Evolutionary conservation across 2,888 invertebrate genomes (phyloP).

Genomic region (Caenorhabditis doughertyi): DNA sequence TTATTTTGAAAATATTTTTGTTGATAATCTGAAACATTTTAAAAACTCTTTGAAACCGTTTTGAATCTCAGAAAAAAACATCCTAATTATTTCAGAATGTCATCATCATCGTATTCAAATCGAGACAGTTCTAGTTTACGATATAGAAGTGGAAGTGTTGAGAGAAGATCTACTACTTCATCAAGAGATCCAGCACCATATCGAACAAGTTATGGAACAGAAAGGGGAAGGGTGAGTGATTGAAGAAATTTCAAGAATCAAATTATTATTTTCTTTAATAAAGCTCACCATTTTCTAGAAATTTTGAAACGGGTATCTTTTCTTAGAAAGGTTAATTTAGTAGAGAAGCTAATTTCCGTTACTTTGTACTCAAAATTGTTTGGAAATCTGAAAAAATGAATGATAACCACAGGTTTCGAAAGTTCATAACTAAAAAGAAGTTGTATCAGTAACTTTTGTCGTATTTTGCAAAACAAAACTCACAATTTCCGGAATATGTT

Average conservation of each 20-base stretch:
- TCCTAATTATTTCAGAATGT: conserved; percentile 15
- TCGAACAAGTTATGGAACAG: conserved; percentile 48
- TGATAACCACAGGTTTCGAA: no score
- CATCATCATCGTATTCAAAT: conserved; percentile 35
- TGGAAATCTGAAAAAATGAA: no score
- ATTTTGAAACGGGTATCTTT: not conserved
- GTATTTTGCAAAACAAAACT: no score
- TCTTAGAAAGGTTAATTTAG: no score
- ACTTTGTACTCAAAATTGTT: no score
- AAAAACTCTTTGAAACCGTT: no score
- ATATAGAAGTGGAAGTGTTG: conserved; percentile 54
- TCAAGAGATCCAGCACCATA: conserved; percentile 53
- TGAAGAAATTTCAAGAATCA: not conserved
- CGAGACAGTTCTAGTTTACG: conserved; percentile 18
- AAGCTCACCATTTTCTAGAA: not conserved
- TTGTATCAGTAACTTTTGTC: no score
- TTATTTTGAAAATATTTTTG: not conserved
- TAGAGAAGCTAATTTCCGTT: no score
- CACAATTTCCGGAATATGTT: no score
- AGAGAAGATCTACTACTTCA: conserved; percentile 23
- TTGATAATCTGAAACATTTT: not conserved
- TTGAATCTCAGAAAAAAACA: not conserved
- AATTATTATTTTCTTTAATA: no score
- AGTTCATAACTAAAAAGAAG: no score
- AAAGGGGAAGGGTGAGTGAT: conserved; percentile 39